Evolutionary conservation across 2,888 invertebrate genomes (phyloP).

Genomic region (Acholoe squamosa): DNA sequence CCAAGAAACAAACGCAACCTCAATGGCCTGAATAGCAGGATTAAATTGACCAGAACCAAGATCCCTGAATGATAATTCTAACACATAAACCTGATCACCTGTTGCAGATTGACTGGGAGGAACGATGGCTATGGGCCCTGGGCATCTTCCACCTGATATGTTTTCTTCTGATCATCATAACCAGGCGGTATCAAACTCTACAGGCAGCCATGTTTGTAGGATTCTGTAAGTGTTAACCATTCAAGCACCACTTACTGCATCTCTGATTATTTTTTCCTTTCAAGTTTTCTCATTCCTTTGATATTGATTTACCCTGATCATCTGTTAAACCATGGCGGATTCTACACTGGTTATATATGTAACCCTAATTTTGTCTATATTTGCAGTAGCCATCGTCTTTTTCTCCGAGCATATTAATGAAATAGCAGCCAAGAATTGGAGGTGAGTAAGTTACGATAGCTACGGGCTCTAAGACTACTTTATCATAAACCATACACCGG

Average conservation of each 20-base stretch:
- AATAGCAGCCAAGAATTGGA: constrained; percentile 94
- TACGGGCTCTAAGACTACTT: neutral
- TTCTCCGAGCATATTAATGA: constrained; percentile 95
- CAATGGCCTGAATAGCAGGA: too few species aligned
- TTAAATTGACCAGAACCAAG: too few species aligned
- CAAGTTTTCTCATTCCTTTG: neutral
- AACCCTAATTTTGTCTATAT: constrained; percentile 67
- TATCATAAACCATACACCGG: too few species aligned
- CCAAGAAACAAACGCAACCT: too few species aligned
- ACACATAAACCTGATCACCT: too few species aligned
- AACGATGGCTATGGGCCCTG: constrained; percentile 77
- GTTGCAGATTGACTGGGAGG: constrained; percentile 78
- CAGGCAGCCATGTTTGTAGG: constrained; percentile 69
- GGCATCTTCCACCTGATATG: constrained; percentile 75
- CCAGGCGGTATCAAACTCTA: constrained; percentile 68
- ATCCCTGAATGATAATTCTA: too few species aligned
- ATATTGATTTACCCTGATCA: neutral
- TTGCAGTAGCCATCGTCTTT: constrained; percentile 92
- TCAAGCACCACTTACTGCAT: too few species aligned
- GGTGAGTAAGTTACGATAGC: constrained; percentile 77
- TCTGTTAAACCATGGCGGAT: neutral
- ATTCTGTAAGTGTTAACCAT: constrained; percentile 71
- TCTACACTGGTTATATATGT: neutral
- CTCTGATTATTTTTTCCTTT: neutral
- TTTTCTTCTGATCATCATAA: constrained; percentile 72